These are phyloP conservation scores for Celastrina argiolus DNA, from an alignment of 2,888 invertebrate genomes.

Conservation along the genomic window DNA sequence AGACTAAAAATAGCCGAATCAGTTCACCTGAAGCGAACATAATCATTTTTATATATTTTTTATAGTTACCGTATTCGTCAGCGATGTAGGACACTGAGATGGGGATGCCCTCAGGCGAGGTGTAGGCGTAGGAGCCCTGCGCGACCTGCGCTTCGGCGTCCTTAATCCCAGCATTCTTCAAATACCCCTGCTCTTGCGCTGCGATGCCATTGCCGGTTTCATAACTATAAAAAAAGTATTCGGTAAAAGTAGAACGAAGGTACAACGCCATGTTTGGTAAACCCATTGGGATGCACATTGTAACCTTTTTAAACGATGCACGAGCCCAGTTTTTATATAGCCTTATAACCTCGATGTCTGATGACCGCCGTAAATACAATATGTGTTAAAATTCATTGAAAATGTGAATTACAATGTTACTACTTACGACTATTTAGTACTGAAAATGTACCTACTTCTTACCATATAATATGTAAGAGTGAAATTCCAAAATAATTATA, in stretches of 20 bases:
- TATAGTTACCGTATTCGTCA: constrained; percentile 81
- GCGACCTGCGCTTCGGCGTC: constrained; percentile 82
- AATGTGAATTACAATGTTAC: too few species aligned
- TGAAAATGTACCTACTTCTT: too few species aligned
- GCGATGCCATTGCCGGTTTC: constrained; percentile 86
- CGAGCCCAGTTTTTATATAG: background rate
- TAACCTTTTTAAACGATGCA: background rate
- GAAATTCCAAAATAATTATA: too few species aligned
- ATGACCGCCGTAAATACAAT: background rate
- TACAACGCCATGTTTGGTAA: constrained; percentile 2
- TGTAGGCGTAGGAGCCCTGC: constrained; percentile 83
- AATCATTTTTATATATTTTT: background rate
- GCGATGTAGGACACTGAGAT: constrained; percentile 82
- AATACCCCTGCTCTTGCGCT: constrained; percentile 83
- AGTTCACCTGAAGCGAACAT: too few species aligned
- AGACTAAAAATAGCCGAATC: too few species aligned
- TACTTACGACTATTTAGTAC: too few species aligned
- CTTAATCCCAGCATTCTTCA: constrained; percentile 83
- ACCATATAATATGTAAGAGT: too few species aligned
- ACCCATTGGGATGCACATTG: constrained; percentile 1
- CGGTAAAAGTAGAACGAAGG: background rate
- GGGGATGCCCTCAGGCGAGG: constrained; percentile 84
- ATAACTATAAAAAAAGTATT: constrained; percentile 66
- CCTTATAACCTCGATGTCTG: background rate
- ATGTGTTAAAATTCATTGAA: background rate